Evolutionary conservation across 2,888 invertebrate genomes (phyloP).

Genomic region (Epsilonema sp.): DNA sequence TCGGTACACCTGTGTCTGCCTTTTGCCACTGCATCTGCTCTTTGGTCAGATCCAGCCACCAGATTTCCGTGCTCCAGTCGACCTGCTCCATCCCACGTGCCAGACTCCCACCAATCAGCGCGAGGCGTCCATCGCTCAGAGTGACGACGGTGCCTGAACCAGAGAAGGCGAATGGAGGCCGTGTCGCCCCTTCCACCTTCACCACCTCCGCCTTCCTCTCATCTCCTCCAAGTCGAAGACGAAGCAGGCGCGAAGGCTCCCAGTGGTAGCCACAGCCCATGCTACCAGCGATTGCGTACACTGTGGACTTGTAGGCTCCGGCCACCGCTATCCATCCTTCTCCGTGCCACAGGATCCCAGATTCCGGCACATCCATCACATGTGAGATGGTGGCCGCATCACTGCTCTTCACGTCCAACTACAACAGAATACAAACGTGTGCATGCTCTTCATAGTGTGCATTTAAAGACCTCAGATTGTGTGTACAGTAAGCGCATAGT

Average conservation of each 20-base stretch:
- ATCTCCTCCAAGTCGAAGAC: too few species aligned
- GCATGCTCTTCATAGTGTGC: too few species aligned
- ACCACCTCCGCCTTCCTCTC: too few species aligned
- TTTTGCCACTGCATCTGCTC: too few species aligned
- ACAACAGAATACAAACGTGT: too few species aligned
- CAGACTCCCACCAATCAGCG: background rate
- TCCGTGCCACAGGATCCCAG: background rate
- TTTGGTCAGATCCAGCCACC: too few species aligned
- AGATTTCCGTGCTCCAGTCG: too few species aligned
- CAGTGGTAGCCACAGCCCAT: background rate
- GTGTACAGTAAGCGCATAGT: too few species aligned
- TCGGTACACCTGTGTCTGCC: too few species aligned
- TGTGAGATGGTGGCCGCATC: background rate
- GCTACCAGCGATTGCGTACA: background rate
- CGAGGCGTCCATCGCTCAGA: background rate
- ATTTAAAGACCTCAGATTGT: too few species aligned
- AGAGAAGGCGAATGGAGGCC: background rate
- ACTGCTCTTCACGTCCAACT: too few species aligned
- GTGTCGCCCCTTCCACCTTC: background rate
- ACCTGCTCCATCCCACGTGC: background rate
- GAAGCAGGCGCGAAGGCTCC: background rate
- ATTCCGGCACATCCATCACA: background rate
- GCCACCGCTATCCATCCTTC: background rate
- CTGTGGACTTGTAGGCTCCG: background rate
- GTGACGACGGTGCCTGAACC: background rate